Percentiles rank a stretch among this genome's conserved stretches.
Evolutionary conservation across 2,888 invertebrate genomes (phyloP).

Genomic region (Temnothorax ravouxi): DNA sequence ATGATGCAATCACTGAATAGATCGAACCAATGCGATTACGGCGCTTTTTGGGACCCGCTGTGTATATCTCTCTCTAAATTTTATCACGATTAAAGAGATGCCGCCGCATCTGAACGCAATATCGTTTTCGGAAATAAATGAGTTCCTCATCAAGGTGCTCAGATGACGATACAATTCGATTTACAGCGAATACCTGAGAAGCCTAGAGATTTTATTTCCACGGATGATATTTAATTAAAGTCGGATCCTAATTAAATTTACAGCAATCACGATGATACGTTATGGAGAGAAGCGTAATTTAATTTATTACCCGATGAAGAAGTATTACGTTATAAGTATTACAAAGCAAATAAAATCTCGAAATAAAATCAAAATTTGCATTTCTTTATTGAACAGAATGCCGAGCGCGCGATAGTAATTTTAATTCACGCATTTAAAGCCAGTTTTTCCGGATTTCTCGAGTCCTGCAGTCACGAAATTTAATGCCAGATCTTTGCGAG

Average conservation of each 20-base stretch:
- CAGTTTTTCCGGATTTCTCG: conserved; percentile 56
- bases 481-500: conserved; percentile 30
- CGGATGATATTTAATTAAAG: conserved; percentile 36
- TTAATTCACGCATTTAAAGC: conserved; percentile 44
- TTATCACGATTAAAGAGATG: conserved; percentile 43
- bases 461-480: conserved; percentile 51
- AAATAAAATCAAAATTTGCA: background rate
- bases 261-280: background rate
- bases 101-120: conserved; percentile 6
- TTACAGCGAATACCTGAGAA: background rate
- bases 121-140: conserved; percentile 32
- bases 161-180: conserved; percentile 31
- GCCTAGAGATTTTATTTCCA: conserved; percentile 7
- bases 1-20: conserved; percentile 62
- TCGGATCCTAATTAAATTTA: conserved; percentile 29
- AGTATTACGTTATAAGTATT: conserved; percentile 5
- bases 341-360: background rate
- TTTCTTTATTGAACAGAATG: background rate
- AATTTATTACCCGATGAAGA: background rate
- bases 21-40: conserved; percentile 59
- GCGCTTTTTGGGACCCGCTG: conserved; percentile 39
- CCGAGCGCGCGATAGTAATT: background rate
- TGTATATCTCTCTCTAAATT: background rate
- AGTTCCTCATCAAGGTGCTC: conserved; percentile 32
- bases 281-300: background rate